Percentiles rank a stretch among this genome's conserved stretches.
Evolutionary conservation across 2,888 invertebrate species (phyloP).

Genomic region (Tromatobia lineatoria): DNA sequence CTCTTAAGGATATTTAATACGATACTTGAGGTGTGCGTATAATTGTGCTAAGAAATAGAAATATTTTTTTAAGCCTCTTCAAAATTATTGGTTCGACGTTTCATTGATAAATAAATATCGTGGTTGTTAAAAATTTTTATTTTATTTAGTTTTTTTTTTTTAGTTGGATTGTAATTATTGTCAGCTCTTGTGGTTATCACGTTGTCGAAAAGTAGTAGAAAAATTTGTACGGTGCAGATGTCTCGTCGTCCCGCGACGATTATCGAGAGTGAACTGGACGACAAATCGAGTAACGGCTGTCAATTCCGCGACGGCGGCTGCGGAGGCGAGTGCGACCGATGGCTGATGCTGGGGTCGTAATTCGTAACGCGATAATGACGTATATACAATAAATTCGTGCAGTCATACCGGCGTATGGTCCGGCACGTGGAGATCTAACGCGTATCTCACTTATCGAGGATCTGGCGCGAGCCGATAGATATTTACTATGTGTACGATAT

Average conservation of each 20-base stretch:
- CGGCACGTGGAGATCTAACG: slow-evolving; percentile 42
- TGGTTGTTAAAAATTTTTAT: not conserved
- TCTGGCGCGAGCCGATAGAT: slow-evolving; percentile 44
- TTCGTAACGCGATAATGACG: slow-evolving; percentile 73
- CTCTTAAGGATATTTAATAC: slow-evolving; percentile 30
- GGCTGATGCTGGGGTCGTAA: slow-evolving; percentile 60
- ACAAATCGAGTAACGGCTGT: slow-evolving; percentile 74
- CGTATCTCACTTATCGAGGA: slow-evolving; percentile 10
- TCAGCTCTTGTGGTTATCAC: slow-evolving; percentile 8
- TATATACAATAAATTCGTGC: slow-evolving; percentile 60
- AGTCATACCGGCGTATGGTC: slow-evolving; percentile 41
- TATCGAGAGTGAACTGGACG: slow-evolving; percentile 72
- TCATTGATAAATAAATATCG: not conserved
- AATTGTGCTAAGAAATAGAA: not conserved
- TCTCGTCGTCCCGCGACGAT: slow-evolving; percentile 62
- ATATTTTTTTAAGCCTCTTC: not conserved
- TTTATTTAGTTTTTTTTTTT: not conserved
- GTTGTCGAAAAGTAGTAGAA: slow-evolving; percentile 15
- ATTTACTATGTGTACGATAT: not conserved
- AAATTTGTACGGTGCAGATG: slow-evolving; percentile 36
- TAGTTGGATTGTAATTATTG: not conserved
- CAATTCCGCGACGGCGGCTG: slow-evolving; percentile 73
- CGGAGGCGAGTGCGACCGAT: slow-evolving; percentile 50
- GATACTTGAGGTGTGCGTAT: not conserved
- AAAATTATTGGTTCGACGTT: slow-evolving; percentile 4